phyloP scores from a whole-genome alignment of 2,797 vertebrate species.

The Acanthurus tractus region DNA sequence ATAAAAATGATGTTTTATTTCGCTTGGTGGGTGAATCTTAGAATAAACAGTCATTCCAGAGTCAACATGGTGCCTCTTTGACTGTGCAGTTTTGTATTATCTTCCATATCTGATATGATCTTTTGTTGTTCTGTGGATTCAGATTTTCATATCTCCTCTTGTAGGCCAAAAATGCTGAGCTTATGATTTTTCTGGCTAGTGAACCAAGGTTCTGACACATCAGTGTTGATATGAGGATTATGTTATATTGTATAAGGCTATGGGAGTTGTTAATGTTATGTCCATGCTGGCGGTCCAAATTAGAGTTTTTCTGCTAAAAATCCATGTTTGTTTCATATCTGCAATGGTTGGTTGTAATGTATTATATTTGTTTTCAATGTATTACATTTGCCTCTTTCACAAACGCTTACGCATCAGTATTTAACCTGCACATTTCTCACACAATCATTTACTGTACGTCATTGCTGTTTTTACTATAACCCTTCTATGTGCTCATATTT shows the following conservation, averaged over 20 bases:
- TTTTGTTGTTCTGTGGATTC: conserved; percentile 49
- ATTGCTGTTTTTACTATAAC: conserved; percentile 14
- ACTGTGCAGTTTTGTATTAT: conserved; percentile 14
- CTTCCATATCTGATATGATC: conserved; percentile 39
- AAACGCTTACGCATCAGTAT: conserved; percentile 13
- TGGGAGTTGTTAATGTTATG: conserved; percentile 40
- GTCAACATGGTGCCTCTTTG: conserved; percentile 9
- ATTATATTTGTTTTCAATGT: conserved; percentile 44
- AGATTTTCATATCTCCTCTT: conserved; percentile 35
- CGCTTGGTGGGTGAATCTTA: conserved; percentile 7
- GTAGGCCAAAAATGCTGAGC: conserved; percentile 24
- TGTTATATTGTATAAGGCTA: conserved; percentile 33
- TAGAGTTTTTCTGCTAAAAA: conserved; percentile 28
- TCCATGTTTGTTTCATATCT: conserved; percentile 1
- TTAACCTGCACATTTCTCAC: conserved; percentile 38
- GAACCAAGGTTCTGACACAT: conserved; percentile 24
- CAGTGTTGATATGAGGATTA: conserved; percentile 51
- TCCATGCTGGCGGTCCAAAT: conserved; percentile 53
- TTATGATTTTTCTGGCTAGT: conserved; percentile 31
- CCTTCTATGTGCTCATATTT: conserved; percentile 28
- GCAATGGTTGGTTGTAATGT: background rate
- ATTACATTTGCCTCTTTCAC: conserved; percentile 23
- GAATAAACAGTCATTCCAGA: conserved; percentile 2
- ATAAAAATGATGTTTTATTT: background rate
- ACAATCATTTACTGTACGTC: conserved; percentile 21